A percentile compares a stretch with the other conserved stretches of the same genome.
These are phyloP conservation scores for Oceanodroma leucorhoa DNA, from an alignment of 2,797 vertebrate genomes.

Conservation along the genomic window DNA sequence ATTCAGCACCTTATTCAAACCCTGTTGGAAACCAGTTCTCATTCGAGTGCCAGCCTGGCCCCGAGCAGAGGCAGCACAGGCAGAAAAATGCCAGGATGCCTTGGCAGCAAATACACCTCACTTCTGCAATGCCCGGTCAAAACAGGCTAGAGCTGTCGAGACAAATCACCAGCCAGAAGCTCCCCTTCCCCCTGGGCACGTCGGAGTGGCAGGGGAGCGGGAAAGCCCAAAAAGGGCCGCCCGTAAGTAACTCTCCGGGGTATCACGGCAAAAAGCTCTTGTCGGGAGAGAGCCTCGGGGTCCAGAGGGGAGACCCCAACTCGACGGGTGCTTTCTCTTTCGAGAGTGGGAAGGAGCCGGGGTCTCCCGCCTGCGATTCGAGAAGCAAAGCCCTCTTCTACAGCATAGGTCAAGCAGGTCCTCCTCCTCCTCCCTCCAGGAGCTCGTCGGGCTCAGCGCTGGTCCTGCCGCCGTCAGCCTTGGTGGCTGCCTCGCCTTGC, in stretches of 20 bases:
- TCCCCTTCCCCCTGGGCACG: conserved; percentile 80
- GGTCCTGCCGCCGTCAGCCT: conserved; percentile 79
- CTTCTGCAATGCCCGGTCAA: conserved; percentile 75
- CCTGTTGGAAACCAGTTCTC: conserved; percentile 78
- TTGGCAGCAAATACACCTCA: conserved; percentile 86
- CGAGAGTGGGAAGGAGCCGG: conserved; percentile 77
- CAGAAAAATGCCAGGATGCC: conserved; percentile 82
- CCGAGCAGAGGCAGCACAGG: conserved; percentile 82
- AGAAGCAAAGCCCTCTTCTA: conserved; percentile 87
- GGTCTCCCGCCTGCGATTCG: conserved; percentile 78
- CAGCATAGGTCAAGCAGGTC: conserved; percentile 78
- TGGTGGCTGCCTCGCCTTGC: conserved; percentile 87
- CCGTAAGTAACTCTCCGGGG: conserved; percentile 68
- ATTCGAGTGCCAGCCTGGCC: conserved; percentile 82
- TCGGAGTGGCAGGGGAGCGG: conserved; percentile 85
- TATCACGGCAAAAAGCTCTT: conserved; percentile 74
- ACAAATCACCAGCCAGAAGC: conserved; percentile 83
- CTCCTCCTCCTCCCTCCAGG: conserved; percentile 73
- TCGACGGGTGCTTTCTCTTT: conserved; percentile 74
- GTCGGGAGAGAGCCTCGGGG: conserved; percentile 73
- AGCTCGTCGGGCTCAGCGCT: conserved; percentile 78
- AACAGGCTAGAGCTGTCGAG: conserved; percentile 83
- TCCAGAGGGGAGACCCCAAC: conserved; percentile 77
- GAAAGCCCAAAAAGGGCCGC: conserved; percentile 77
- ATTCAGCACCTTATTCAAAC: conserved; percentile 78